Percentiles rank a stretch among this genome's conserved stretches.
phyloP scores from a whole-genome alignment of 1,140 invertebrate genomes.

The Cecropterus lyciades region DNA sequence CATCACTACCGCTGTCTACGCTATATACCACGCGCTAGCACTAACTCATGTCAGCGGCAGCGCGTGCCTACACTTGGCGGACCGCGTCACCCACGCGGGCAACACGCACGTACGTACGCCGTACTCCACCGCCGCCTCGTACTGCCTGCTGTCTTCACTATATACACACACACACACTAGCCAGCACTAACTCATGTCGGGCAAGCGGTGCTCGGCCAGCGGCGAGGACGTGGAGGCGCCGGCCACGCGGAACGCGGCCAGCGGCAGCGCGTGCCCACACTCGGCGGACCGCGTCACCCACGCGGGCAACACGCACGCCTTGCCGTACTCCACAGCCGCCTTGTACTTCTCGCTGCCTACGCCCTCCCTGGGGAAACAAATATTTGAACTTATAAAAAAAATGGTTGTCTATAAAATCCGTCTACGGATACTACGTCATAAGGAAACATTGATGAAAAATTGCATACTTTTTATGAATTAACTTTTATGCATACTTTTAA shows the following conservation, averaged over 20 bases:
- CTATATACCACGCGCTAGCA: too few relatives aligned
- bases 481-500: too few relatives aligned
- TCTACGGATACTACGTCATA: too few relatives aligned
- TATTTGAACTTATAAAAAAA: too few relatives aligned
- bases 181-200: conserved; percentile 81
- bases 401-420: too few relatives aligned
- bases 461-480: too few relatives aligned
- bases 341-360: conserved; percentile 87
- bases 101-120: conserved; percentile 90
- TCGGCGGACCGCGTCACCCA: conserved; percentile 93
- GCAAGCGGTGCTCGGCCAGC: conserved; percentile 83
- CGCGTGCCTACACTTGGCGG: conserved; percentile 89
- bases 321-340: conserved; percentile 90
- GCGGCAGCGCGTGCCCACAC: conserved; percentile 89
- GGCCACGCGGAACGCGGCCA: conserved; percentile 87
- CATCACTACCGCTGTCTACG: too few relatives aligned
- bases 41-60: conserved; percentile 86
- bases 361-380: too few relatives aligned
- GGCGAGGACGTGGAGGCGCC: conserved; percentile 80
- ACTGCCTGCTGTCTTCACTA: too few relatives aligned
- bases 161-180: too few relatives aligned
- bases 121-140: conserved; percentile 90
- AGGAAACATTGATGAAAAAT: too few relatives aligned
- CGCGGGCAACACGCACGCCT: conserved; percentile 88
- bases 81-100: conserved; percentile 92